These are phyloP conservation scores for Sebastes taczanowskii DNA, from an alignment of 2,797 vertebrate genomes.

Conservation along the genomic window DNA sequence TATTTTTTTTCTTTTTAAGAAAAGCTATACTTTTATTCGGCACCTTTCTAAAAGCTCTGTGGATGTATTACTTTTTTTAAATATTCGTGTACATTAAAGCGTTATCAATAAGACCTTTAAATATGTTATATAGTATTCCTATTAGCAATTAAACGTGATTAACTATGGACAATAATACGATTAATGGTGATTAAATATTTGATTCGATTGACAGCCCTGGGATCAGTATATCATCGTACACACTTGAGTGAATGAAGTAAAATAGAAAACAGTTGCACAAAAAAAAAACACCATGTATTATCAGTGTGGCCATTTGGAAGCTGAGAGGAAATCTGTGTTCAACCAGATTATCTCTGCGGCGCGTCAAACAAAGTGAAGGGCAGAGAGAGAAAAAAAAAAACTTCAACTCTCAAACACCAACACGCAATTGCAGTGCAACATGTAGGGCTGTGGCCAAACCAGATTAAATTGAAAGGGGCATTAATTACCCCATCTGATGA, in stretches of 20 bases:
- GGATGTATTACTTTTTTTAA: too few species aligned
- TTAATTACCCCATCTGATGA: constrained; percentile 53
- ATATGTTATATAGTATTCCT: too few species aligned
- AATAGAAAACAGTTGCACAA: not conserved
- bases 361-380: not conserved
- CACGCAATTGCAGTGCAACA: constrained; percentile 36
- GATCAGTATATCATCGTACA: not conserved
- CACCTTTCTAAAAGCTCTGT: too few species aligned
- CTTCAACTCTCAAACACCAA: constrained; percentile 5
- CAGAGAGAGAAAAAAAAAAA: not conserved
- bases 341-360: not conserved
- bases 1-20: too few species aligned
- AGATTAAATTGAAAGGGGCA: constrained; percentile 34
- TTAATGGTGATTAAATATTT: too few species aligned
- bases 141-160: too few species aligned
- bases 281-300: not conserved
- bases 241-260: not conserved
- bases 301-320: not conserved
- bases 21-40: too few species aligned
- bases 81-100: too few species aligned
- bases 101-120: too few species aligned
- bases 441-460: not conserved
- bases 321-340: not conserved
- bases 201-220: too few species aligned
- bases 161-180: too few species aligned